Base-by-base conservation (phyloP, 1,140 invertebrate species). In the Euglossa dilemma region DNA sequence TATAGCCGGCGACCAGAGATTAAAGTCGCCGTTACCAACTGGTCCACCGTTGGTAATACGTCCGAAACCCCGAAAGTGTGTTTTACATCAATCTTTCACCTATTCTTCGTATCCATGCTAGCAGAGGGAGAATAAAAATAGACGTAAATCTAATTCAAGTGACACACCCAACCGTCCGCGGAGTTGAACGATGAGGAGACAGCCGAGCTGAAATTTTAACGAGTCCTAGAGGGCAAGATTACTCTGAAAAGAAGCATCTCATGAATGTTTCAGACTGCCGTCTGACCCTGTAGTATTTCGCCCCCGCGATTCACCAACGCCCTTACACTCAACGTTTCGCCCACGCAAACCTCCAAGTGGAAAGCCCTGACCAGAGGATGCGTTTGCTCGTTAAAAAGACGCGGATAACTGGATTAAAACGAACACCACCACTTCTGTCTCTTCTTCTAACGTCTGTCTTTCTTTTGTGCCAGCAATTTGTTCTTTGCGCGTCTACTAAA, bases 281-380 rank as follows among this genome's bases (percentile, higher is more conserved):
- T 18, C 28, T 80, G 70, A 80, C 57, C 57, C 78, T 52, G 47
- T 73, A 72, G 78, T 80, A 80, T 73, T 80, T 64, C 47, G 69
- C 70, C 59, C 9, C 57, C 47, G 36, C 23, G 16, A 45, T 52
- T 79, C 64, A 70, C n/a, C 28, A 63, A 54, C 69, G 23, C 78
- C 78, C 45, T n/a, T 28, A 57, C 23, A 56, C 57, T 36, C 54
- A 5, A 16, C 23, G 28, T 25, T 20, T 25, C 47, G 16, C 78
- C 78, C 57, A 80, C 78, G 28, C 57, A 43, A 12, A 16, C 1
- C n/a, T 36, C 1, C 6, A 45, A 7, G 9, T 23, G 20, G 28
- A 50, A 70, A 50, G 4, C 8, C 14, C 23, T 43, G 12, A 20
- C 16, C 43, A n/a, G 25, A n/a, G 45, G 54, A 63, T 72, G 59